Percentiles rank a stretch among this genome's conserved stretches.
phyloP scores from a whole-genome alignment of 2,113 vertebrate genomes.

The Mormyrus lacerda region DNA sequence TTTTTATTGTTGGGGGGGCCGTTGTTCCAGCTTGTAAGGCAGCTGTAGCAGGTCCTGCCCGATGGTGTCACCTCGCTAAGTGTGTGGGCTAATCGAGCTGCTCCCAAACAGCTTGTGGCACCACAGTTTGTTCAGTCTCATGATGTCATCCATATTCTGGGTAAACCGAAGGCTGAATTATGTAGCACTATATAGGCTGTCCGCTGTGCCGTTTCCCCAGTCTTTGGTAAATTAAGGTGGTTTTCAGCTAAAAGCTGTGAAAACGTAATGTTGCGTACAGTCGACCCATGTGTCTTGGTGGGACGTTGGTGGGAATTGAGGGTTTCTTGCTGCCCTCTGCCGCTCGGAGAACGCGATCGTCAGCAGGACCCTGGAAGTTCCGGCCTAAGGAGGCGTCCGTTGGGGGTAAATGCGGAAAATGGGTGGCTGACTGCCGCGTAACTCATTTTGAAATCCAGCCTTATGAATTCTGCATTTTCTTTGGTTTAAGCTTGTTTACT shows the following conservation, averaged over 20 bases:
- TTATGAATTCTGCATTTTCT: background rate
- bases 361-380: background rate
- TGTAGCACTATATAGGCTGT: background rate
- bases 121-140: background rate
- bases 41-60: background rate
- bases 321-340: background rate
- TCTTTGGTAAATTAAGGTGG: background rate
- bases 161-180: background rate
- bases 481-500: background rate
- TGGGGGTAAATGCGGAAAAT: background rate
- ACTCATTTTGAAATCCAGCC: background rate
- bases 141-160: background rate
- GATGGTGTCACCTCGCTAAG: background rate
- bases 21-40: background rate
- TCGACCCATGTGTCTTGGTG: background rate
- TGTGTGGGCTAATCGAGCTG: background rate
- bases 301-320: background rate
- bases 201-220: background rate
- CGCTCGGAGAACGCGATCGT: background rate
- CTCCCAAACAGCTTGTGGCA: background rate
- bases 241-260: background rate
- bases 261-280: background rate
- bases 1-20: background rate
- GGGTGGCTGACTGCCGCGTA: background rate
- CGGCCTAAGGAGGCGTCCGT: background rate